Conservation (phyloP, 2,113 vertebrate species). For the Coptodon rendalli region DNA sequence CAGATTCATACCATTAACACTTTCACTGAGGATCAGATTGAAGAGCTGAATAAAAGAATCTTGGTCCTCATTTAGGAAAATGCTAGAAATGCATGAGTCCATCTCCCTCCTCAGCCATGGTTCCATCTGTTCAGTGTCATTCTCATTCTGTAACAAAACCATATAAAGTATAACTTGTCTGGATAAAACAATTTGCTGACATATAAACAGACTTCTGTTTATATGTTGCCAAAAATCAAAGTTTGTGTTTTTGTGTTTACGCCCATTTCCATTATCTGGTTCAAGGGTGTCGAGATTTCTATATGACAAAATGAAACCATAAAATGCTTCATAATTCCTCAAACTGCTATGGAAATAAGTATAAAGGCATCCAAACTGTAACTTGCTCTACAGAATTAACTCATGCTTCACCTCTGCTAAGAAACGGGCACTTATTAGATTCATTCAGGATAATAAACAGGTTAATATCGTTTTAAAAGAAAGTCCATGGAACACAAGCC, state of each 20-base stretch:
- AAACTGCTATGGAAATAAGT: neutral
- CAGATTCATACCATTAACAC: constrained; percentile 81
- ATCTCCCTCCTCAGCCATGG: constrained; percentile 87
- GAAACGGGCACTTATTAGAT: neutral
- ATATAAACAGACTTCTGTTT: neutral
- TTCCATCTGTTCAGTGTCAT: constrained; percentile 76
- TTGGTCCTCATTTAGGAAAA: constrained; percentile 83
- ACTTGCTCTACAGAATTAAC: neutral
- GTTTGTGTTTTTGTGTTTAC: neutral
- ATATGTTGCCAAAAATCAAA: neutral
- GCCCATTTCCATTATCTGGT: neutral
- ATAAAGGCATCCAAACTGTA: neutral
- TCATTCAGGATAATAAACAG: neutral
- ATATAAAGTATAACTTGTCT: neutral
- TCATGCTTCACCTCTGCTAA: neutral
- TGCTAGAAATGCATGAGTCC: constrained; percentile 87
- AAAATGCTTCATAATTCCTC: neutral
- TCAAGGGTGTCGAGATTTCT: neutral
- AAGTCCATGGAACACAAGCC: neutral
- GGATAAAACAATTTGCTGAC: neutral
- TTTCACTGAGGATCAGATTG: constrained; percentile 88
- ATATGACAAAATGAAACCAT: neutral
- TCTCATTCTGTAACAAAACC: constrained; percentile 70
- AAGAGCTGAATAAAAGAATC: constrained; percentile 87
- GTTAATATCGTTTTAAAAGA: neutral